A percentile compares a stretch with the other conserved stretches of the same genome.
These are phyloP conservation scores for Pagrus major DNA, from an alignment of 2,113 vertebrate genomes.

Conservation along the genomic window DNA sequence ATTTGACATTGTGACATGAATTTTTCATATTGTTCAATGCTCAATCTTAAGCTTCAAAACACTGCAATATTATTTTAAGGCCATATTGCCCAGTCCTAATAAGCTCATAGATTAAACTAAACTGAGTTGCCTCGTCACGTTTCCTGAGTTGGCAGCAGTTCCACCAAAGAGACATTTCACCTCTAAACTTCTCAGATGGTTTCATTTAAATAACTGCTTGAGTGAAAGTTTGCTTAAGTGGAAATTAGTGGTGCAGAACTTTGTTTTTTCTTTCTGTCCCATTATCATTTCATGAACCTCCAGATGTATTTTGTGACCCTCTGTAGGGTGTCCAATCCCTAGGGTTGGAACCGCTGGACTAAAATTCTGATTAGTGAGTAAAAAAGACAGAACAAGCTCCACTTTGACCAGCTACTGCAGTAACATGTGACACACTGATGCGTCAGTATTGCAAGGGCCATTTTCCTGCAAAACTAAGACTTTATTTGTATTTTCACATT, in stretches of 20 bases:
- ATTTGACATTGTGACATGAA: too few species aligned
- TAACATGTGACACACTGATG: constrained; percentile 1
- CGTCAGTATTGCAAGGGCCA: neutral
- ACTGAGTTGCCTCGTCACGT: neutral
- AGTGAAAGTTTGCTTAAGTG: neutral
- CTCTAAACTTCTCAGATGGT: too few species aligned
- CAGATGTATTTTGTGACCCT: neutral
- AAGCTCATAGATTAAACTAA: neutral
- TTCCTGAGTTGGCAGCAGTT: neutral
- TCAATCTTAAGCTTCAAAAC: too few species aligned
- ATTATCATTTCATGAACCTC: neutral
- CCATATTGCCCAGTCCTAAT: too few species aligned
- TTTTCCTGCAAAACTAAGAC: neutral
- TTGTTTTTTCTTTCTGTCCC: neutral
- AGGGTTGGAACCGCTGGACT: neutral
- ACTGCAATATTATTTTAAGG: too few species aligned
- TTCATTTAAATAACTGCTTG: neutral
- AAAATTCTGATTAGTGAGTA: neutral
- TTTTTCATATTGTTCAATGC: too few species aligned
- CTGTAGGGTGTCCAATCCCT: neutral
- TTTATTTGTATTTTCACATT: constrained; percentile 11
- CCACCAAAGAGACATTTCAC: neutral
- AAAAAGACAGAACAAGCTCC: neutral
- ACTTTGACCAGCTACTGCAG: neutral
- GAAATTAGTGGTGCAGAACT: neutral